Base-by-base conservation (phyloP, 1,140 invertebrate genomes). In the Popillia japonica region DNA sequence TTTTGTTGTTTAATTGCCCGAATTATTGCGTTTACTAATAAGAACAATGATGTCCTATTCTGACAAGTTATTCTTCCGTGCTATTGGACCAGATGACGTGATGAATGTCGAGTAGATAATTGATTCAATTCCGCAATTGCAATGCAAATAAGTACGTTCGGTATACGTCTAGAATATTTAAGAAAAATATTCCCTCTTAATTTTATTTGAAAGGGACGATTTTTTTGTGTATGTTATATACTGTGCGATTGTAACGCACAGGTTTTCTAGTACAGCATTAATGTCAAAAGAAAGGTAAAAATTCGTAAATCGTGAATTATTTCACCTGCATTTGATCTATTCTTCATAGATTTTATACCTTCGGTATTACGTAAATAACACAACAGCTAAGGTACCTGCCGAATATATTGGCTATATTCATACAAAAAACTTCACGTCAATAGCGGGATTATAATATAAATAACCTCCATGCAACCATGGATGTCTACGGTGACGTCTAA, bases 11-110 rank as follows among this genome's bases (percentile, higher is more conserved):
- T 68, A 68, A 68, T 68, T 68, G 61, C 8, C 61, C 23, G 61
- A 68, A 68, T 68, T 68, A 68, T 68, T 68, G 61, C 61, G 61
- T 22, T 68, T 68, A 20, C 61, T 68, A 68, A 68, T 68, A 68
- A 20, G 61, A 34, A 34, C 61, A 22, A 68, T 22, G 20, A 55
- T 17, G 11, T 27, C 20, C 61, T 9, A 2, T 27, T 10, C n/a
- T 22, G 61, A 6, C 22, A 23, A 68, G 22, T 68, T 68, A 68
- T 68, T 64, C 61, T 68, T 34, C 61, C 61, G 61, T 68, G 27
- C 22, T 23, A 68, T 68, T 68, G 61, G 61, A 7, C 48, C 6
- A 14, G 6, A 17, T n/a, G 14, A 17, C 6, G 48, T 55, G 48
- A 55, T 55, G n/a, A 55, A 55, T 55, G 48, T 14, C 6, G 48